Conservation (phyloP, 2,888 invertebrate genomes). For the Macaria notata region DNA sequence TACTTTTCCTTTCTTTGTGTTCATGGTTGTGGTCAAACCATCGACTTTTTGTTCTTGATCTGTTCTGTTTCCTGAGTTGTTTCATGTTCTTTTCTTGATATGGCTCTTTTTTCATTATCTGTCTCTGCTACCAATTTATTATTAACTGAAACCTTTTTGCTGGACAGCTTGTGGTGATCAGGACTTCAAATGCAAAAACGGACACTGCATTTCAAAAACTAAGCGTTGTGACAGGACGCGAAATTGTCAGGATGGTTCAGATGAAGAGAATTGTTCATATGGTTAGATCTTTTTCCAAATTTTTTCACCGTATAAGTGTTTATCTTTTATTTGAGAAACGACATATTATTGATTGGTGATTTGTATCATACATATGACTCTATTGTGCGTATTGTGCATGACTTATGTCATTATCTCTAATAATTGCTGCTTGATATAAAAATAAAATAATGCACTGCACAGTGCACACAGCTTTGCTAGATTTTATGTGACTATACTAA, state of each 20-base stretch:
- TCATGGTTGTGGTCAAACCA: slow-evolving; percentile 20
- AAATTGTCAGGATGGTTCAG: slow-evolving; percentile 83
- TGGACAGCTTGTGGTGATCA: slow-evolving; percentile 77
- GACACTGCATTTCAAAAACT: slow-evolving; percentile 82
- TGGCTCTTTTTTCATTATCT: slow-evolving; percentile 9
- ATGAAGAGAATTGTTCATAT: slow-evolving; percentile 80
- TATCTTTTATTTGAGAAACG: too few relatives aligned
- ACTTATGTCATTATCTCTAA: too few relatives aligned
- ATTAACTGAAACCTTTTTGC: slow-evolving; percentile 65
- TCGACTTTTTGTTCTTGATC: slow-evolving; percentile 16
- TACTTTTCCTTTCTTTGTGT: slow-evolving; percentile 20
- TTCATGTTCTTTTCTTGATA: slow-evolving; percentile 14
- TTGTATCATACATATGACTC: too few relatives aligned
- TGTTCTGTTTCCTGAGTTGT: slow-evolving; percentile 10
- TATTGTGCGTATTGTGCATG: too few relatives aligned
- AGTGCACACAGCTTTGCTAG: slow-evolving; percentile 2
- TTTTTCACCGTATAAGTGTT: not conserved
- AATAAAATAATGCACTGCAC: not conserved
- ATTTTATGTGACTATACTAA: too few relatives aligned
- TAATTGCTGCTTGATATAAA: not conserved
- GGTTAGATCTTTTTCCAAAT: slow-evolving; percentile 67
- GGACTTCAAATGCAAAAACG: slow-evolving; percentile 85
- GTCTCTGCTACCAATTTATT: slow-evolving; percentile 6
- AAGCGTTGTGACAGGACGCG: slow-evolving; percentile 80
- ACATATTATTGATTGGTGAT: too few relatives aligned